Evolutionary conservation across 1,140 invertebrate genomes (phyloP).

Genomic region (Atta colombica): DNA sequence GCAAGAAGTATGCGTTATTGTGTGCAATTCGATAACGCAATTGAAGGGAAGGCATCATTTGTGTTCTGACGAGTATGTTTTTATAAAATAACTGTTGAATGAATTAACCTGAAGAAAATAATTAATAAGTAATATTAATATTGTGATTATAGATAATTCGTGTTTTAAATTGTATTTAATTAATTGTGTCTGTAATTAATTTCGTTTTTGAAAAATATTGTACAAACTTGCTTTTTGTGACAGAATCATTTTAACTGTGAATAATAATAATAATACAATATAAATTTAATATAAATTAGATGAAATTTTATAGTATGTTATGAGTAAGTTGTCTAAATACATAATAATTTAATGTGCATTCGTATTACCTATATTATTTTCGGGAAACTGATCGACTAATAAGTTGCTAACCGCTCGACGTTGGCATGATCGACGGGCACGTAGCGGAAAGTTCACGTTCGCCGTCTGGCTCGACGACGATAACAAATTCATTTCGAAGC

Average conservation of each 20-base stretch:
- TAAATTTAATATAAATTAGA: not conserved
- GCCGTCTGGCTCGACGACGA: constrained; percentile 29
- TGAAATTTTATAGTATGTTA: not conserved
- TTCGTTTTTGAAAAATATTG: not conserved
- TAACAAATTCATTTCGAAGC: constrained; percentile 74
- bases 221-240: no score
- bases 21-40: constrained; percentile 24
- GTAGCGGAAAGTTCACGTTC: constrained; percentile 61
- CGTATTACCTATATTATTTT: constrained; percentile 18
- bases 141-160: not conserved
- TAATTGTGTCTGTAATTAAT: not conserved
- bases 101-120: not conserved
- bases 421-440: constrained; percentile 48
- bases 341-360: not conserved
- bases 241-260: not conserved
- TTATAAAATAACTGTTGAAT: not conserved
- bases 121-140: not conserved
- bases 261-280: not conserved
- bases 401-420: constrained; percentile 35
- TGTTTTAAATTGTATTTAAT: not conserved
- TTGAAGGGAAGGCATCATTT: not conserved
- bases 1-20: constrained; percentile 38
- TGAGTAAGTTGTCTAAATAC: not conserved
- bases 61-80: not conserved
- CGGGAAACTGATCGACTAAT: constrained; percentile 19